Conservation (phyloP, 2,888 invertebrate species). For the Brenthis ino region DNA sequence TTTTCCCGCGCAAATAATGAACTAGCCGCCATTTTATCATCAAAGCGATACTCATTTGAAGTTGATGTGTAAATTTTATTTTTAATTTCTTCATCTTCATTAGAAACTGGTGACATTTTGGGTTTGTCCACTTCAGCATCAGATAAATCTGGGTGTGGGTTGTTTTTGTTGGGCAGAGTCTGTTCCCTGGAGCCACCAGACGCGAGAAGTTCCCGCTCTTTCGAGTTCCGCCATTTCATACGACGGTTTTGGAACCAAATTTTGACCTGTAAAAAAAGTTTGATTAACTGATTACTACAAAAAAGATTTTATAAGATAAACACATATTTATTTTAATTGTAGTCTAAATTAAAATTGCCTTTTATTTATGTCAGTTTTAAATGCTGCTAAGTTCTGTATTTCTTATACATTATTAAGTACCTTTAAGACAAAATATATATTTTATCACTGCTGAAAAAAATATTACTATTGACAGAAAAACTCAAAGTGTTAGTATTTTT, state of each 20-base stretch:
- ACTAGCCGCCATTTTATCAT: conserved; percentile 66
- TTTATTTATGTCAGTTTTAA: no score
- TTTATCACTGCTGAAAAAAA: no score
- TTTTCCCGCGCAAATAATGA: conserved; percentile 59
- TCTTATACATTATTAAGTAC: no score
- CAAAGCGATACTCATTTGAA: conserved; percentile 62
- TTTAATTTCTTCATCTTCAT: conserved; percentile 63
- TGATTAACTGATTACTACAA: not conserved
- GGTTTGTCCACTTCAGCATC: conserved; percentile 93
- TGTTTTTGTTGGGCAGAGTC: conserved; percentile 97
- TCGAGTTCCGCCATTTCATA: conserved; percentile 99
- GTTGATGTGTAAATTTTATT: conserved; percentile 64
- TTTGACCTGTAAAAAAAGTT: conserved; percentile 77
- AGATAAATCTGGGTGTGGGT: conserved; percentile 96
- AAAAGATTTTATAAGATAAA: not conserved
- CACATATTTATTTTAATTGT: no score
- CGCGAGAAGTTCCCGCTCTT: conserved; percentile 96
- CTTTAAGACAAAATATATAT: no score
- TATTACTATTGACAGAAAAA: no score
- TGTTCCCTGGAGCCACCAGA: conserved; percentile 97
- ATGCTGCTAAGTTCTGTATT: no score
- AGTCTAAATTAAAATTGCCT: no score
- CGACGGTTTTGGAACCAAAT: conserved; percentile 97
- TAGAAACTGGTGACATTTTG: conserved; percentile 83
- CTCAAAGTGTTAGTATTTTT: no score